Evolutionary conservation across 2,888 invertebrate genomes (phyloP).

Genomic region (Lagria hirta): DNA sequence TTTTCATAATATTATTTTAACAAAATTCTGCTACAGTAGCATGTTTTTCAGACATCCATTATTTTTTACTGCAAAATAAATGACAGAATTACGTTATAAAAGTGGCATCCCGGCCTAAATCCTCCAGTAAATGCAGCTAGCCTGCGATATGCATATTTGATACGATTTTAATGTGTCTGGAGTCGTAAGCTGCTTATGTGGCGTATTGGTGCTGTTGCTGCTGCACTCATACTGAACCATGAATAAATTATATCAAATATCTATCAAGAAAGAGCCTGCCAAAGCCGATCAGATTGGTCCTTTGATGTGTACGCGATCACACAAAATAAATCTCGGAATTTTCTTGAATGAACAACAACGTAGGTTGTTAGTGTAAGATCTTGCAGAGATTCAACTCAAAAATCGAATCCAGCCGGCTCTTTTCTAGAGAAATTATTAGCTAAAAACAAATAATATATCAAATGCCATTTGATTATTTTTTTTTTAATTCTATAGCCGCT

Average conservation of each 20-base stretch:
- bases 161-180: conserved; percentile 57
- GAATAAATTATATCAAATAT: conserved; percentile 75
- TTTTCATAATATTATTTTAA: too few relatives aligned
- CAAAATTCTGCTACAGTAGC: too few relatives aligned
- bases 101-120: conserved; percentile 37
- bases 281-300: conserved; percentile 52
- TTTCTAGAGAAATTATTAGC: too few relatives aligned
- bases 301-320: conserved; percentile 43
- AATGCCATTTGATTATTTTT: too few relatives aligned
- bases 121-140: conserved; percentile 50
- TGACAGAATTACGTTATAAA: conserved; percentile 11
- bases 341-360: conserved; percentile 9
- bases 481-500: too few relatives aligned
- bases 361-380: too few relatives aligned
- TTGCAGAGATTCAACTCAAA: background rate
- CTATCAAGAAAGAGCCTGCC: conserved; percentile 60
- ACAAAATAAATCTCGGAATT: conserved; percentile 22
- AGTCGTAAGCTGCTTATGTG: conserved; percentile 55
- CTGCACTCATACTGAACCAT: conserved; percentile 62
- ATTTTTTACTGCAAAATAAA: conserved; percentile 10
- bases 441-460: too few relatives aligned
- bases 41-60: too few relatives aligned
- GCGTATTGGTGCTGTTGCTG: conserved; percentile 48
- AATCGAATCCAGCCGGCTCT: background rate
- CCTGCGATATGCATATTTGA: conserved; percentile 57